These are phyloP conservation scores for Athrips mouffetella DNA, from an alignment of 2,888 invertebrate genomes.

Conservation along the genomic window DNA sequence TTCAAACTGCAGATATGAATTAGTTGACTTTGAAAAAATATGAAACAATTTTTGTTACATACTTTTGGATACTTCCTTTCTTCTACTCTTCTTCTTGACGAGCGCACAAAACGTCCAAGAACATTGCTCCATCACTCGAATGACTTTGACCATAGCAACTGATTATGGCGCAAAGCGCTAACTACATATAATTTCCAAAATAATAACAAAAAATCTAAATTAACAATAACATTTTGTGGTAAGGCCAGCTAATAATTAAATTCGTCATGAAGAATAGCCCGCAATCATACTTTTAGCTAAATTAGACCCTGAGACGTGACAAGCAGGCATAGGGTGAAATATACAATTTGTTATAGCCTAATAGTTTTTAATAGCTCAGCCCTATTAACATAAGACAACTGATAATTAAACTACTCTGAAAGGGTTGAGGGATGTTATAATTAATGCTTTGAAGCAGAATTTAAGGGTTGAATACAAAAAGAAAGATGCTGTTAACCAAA, in stretches of 20 bases:
- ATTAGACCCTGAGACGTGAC: constrained; percentile 56
- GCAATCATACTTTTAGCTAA: constrained; percentile 67
- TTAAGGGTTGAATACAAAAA: constrained; percentile 16
- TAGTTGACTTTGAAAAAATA: not conserved
- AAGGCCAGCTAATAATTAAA: constrained; percentile 38
- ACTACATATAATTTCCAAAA: too few species aligned
- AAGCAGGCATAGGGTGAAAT: constrained; percentile 45
- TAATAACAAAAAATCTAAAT: too few species aligned
- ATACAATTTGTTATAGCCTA: constrained; percentile 60
- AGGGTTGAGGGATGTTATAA: constrained; percentile 42
- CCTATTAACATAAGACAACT: constrained; percentile 65
- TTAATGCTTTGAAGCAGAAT: constrained; percentile 25
- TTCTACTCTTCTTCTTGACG: too few species aligned
- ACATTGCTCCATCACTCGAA: too few species aligned
- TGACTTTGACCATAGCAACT: too few species aligned
- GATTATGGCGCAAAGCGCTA: too few species aligned
- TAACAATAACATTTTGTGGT: too few species aligned
- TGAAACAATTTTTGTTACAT: too few species aligned
- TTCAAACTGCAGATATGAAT: constrained; percentile 51
- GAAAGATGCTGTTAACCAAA: not conserved
- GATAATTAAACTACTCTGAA: constrained; percentile 59
- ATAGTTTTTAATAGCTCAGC: constrained; percentile 71
- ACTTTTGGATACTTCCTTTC: too few species aligned
- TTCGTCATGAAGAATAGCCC: constrained; percentile 42
- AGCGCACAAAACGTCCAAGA: too few species aligned